These are phyloP conservation scores for Acanthurus leucopareius DNA, from an alignment of 2,797 vertebrate genomes.

Conservation along the genomic window DNA sequence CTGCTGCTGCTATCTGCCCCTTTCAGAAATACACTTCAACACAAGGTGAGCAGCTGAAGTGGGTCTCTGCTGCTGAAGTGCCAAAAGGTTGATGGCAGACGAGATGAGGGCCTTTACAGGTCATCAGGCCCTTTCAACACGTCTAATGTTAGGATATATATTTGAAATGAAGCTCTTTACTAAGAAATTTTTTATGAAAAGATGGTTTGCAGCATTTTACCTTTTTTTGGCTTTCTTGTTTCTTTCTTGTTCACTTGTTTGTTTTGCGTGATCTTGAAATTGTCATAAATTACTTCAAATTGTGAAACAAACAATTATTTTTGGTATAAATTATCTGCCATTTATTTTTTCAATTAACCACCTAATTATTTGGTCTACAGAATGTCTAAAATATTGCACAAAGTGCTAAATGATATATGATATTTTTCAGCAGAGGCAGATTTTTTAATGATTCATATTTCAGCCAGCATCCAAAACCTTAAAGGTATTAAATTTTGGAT, in stretches of 20 bases:
- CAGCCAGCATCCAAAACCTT: background rate
- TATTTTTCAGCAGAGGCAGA: background rate
- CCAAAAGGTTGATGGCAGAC: slow-evolving; percentile 26
- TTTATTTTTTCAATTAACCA: background rate
- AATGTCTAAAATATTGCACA: background rate
- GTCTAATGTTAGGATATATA: background rate
- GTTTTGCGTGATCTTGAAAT: background rate
- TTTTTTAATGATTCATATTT: background rate
- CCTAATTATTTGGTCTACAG: background rate
- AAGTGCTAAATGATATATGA: background rate
- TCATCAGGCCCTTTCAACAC: slow-evolving; percentile 27
- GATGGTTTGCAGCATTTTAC: background rate
- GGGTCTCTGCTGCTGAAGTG: slow-evolving; percentile 47
- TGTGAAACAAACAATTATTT: no score
- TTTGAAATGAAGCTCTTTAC: background rate
- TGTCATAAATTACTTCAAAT: no score
- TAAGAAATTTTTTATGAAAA: no score
- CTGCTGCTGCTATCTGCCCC: slow-evolving; percentile 49
- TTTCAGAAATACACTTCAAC: slow-evolving; percentile 53
- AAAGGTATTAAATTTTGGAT: background rate
- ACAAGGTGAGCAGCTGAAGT: slow-evolving; percentile 48
- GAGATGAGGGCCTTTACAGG: slow-evolving; percentile 5
- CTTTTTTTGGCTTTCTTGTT: background rate
- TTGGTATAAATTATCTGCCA: background rate
- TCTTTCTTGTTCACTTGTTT: background rate